Evolutionary conservation across 2,888 invertebrate genomes (phyloP).

Genomic region (Lepetodrilus schrolli): DNA sequence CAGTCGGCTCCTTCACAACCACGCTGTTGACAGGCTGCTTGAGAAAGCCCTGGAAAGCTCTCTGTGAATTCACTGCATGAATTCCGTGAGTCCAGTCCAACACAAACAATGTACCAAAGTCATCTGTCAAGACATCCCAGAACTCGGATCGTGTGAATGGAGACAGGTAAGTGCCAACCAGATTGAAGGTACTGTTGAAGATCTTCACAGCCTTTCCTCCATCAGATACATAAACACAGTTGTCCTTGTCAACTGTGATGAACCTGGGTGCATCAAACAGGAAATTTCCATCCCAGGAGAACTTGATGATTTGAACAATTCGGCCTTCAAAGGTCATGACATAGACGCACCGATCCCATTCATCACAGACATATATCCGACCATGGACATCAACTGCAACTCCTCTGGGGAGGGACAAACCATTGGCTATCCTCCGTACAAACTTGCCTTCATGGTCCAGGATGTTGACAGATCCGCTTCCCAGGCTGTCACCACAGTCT

Average conservation of each 20-base stretch:
- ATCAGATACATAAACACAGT: constrained; percentile 41
- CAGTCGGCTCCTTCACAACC: constrained; percentile 15
- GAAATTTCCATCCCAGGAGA: constrained; percentile 38
- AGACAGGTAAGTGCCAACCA: constrained; percentile 40
- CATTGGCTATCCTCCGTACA: constrained; percentile 11
- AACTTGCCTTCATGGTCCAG: constrained; percentile 31
- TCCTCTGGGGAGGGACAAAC: constrained; percentile 22
- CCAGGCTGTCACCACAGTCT: constrained; percentile 26
- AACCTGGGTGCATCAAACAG: constrained; percentile 43
- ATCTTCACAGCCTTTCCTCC: constrained; percentile 40
- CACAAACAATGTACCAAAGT: constrained; percentile 34
- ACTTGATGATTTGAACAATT: constrained; percentile 37
- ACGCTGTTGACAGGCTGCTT: not conserved
- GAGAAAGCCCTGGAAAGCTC: constrained; percentile 31
- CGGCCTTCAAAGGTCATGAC: constrained; percentile 25
- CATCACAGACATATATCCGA: constrained; percentile 33
- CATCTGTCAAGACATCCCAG: constrained; percentile 44
- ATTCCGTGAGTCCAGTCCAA: constrained; percentile 48
- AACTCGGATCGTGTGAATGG: constrained; percentile 39
- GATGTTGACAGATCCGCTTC: constrained; percentile 32
- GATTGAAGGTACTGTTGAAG: constrained; percentile 37
- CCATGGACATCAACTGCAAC: constrained; percentile 7
- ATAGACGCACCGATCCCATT: constrained; percentile 35
- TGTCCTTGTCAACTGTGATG: constrained; percentile 39
- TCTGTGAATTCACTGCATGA: constrained; percentile 32